phyloP scores from a whole-genome alignment of 2,113 vertebrate species.

The Aphelocoma coerulescens region DNA sequence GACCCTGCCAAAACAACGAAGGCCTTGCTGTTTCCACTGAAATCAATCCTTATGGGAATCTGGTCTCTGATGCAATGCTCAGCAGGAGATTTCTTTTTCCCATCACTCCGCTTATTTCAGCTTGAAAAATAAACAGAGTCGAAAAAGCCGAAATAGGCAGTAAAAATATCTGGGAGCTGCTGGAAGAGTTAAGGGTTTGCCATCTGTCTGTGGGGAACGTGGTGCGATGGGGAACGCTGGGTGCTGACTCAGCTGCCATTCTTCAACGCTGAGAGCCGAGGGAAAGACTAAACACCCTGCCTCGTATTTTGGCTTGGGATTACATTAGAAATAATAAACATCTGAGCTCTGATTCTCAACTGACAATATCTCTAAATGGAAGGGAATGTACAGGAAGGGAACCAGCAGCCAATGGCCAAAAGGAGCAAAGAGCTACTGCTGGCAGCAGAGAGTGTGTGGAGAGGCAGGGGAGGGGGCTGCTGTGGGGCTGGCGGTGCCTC shows the following conservation, averaged over 20 bases:
- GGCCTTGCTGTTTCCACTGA: conserved; percentile 4
- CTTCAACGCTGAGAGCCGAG: background rate
- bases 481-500: background rate
- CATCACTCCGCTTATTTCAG: conserved; percentile 18
- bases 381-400: conserved; percentile 39
- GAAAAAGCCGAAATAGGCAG: background rate
- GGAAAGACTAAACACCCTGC: conserved; percentile 19
- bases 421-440: background rate
- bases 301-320: conserved; percentile 7
- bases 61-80: background rate
- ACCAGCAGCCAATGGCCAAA: background rate
- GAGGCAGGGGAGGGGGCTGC: background rate
- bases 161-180: conserved; percentile 30
- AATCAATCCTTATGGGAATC: conserved; percentile 29
- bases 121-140: conserved; percentile 20
- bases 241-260: conserved; percentile 33
- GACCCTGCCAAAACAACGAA: background rate
- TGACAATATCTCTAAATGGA: conserved; percentile 31
- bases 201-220: background rate
- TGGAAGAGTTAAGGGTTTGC: background rate
- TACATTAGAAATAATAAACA: conserved; percentile 31
- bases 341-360: background rate
- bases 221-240: background rate
- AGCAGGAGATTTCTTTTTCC: conserved; percentile 12
- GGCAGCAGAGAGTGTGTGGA: fast-evolving